These are phyloP conservation scores for Pomacea canaliculata DNA, from an alignment of 2,888 invertebrate genomes.

Conservation along the genomic window DNA sequence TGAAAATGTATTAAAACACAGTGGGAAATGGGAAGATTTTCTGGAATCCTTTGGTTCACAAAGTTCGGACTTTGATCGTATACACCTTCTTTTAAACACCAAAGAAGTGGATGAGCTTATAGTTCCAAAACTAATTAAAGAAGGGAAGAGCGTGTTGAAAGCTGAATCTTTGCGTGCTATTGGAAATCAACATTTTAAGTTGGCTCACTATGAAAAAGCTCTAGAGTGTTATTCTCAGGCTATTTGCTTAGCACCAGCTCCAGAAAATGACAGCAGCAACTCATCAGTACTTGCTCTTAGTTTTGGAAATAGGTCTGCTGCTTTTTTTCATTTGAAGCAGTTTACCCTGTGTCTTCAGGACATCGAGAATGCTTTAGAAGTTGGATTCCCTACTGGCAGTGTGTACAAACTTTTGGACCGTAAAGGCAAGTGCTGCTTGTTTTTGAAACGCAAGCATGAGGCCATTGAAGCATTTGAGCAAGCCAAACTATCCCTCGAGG, in stretches of 20 bases:
- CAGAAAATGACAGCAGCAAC: not conserved
- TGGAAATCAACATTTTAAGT: slow-evolving; percentile 64
- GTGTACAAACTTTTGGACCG: slow-evolving; percentile 79
- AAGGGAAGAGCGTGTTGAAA: slow-evolving; percentile 54
- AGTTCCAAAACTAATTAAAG: slow-evolving; percentile 20
- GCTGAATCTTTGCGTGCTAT: slow-evolving; percentile 60
- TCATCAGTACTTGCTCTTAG: slow-evolving; percentile 14
- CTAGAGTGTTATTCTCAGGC: slow-evolving; percentile 55
- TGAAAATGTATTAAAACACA: slow-evolving; percentile 9
- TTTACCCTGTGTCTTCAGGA: slow-evolving; percentile 60
- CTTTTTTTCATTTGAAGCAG: slow-evolving; percentile 59
- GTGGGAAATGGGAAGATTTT: slow-evolving; percentile 15
- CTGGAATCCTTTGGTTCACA: not conserved
- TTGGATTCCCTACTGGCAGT: slow-evolving; percentile 77
- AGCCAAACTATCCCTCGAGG: slow-evolving; percentile 37
- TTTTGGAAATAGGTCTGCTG: slow-evolving; percentile 56
- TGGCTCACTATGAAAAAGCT: slow-evolving; percentile 52
- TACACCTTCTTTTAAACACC: slow-evolving; percentile 2
- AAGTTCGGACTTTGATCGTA: not conserved
- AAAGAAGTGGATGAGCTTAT: slow-evolving; percentile 15
- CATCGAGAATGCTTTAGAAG: slow-evolving; percentile 64
- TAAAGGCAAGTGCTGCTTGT: slow-evolving; percentile 77
- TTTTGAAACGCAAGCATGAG: slow-evolving; percentile 71
- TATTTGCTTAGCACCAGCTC: slow-evolving; percentile 49
- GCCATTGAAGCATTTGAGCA: slow-evolving; percentile 65